These are phyloP conservation scores for Emmelina monodactyla DNA, from an alignment of 2,888 invertebrate species.

Conservation along the genomic window DNA sequence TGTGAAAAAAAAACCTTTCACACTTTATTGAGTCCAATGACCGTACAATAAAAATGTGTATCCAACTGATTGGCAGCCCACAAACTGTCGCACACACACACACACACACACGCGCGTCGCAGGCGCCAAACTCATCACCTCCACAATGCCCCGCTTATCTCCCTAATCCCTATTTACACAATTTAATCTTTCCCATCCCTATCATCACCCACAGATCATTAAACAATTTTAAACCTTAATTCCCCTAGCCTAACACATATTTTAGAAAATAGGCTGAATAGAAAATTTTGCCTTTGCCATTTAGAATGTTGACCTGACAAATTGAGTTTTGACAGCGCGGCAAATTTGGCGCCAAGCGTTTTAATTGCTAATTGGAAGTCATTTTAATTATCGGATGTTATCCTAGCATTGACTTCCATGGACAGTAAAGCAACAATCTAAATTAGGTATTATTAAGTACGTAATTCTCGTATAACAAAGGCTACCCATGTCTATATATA, in stretches of 20 bases:
- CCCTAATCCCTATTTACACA: conserved; percentile 63
- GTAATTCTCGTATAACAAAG: no score
- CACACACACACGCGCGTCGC: conserved; percentile 32
- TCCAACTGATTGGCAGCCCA: no score
- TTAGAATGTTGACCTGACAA: conserved; percentile 59
- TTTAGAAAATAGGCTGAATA: not conserved
- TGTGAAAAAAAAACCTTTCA: no score
- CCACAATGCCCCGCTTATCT: conserved; percentile 56
- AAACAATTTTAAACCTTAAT: conserved; percentile 34
- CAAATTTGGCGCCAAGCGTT: conserved; percentile 39
- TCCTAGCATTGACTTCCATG: conserved; percentile 27
- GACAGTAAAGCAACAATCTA: conserved; percentile 25
- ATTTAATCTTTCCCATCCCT: conserved; percentile 44
- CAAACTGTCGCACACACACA: no score
- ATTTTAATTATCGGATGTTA: conserved; percentile 27
- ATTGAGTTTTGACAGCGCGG: conserved; percentile 62
- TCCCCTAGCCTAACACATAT: conserved; percentile 23
- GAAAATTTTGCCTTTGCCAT: conserved; percentile 32
- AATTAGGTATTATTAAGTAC: conserved; percentile 33
- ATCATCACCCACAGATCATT: conserved; percentile 15
- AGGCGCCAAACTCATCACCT: conserved; percentile 50
- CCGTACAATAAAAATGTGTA: no score
- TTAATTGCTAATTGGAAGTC: conserved; percentile 32
- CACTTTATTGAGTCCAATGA: no score
- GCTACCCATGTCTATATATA: no score